phyloP scores from a whole-genome alignment of 2,113 vertebrate genomes.

The Dascyllus trimaculatus region DNA sequence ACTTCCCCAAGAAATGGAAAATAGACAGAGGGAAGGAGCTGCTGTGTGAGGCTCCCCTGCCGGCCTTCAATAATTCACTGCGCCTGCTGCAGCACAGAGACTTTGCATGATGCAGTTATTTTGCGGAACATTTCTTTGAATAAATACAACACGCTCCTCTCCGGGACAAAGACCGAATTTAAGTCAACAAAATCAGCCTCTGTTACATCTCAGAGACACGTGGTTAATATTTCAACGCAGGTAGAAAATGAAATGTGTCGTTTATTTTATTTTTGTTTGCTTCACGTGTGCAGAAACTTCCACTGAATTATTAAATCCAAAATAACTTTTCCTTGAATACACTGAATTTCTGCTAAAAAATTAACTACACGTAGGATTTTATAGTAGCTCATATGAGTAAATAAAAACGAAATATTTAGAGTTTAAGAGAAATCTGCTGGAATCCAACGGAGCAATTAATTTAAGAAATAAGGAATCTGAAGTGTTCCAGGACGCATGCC shows the following conservation, averaged over 20 bases:
- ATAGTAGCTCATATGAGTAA: neutral
- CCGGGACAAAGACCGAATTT: neutral
- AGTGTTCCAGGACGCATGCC: too few relatives aligned
- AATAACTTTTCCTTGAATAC: neutral
- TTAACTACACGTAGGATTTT: neutral
- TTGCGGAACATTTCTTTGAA: slow-evolving; percentile 31
- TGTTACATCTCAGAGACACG: too few relatives aligned
- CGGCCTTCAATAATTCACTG: slow-evolving; percentile 71
- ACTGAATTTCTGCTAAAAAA: neutral
- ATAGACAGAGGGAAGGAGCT: slow-evolving; percentile 28
- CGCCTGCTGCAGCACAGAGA: slow-evolving; percentile 15
- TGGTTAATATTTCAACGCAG: too few relatives aligned
- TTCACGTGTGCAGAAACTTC: neutral
- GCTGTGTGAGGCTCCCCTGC: slow-evolving; percentile 37
- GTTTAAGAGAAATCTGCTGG: too few relatives aligned
- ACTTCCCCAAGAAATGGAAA: slow-evolving; percentile 65
- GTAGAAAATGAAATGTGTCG: neutral
- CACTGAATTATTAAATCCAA: neutral
- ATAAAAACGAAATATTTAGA: neutral
- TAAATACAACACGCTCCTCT: slow-evolving; percentile 21
- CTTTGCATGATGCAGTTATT: neutral
- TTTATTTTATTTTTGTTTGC: neutral
- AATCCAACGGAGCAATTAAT: neutral
- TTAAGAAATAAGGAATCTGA: neutral
- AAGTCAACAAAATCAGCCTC: neutral